phyloP scores from a whole-genome alignment of 2,797 vertebrate genomes.

The Sebastes taczanowskii region DNA sequence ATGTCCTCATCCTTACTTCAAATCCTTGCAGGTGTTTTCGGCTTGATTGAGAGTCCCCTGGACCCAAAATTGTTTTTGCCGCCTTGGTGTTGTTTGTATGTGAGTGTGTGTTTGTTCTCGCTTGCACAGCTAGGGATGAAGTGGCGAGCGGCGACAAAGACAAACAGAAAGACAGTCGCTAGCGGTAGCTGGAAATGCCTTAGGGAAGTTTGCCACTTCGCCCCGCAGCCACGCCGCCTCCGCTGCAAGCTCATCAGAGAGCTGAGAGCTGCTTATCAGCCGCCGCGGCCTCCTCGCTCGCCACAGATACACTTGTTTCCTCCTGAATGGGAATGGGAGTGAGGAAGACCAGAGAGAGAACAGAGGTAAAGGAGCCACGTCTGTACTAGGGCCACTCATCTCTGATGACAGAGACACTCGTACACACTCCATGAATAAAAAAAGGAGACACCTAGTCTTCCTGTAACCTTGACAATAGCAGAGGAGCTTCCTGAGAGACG shows the following conservation, averaged over 20 bases:
- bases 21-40: conserved; percentile 73
- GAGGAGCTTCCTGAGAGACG: conserved; percentile 46
- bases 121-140: conserved; percentile 33
- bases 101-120: conserved; percentile 22
- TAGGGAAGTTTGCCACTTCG: conserved; percentile 52
- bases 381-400: conserved; percentile 40
- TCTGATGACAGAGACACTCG: conserved; percentile 43
- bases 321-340: conserved; percentile 34
- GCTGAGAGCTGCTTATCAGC: conserved; percentile 64
- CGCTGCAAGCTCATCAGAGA: conserved; percentile 51
- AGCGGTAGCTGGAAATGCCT: conserved; percentile 32
- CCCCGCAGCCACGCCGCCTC: conserved; percentile 43
- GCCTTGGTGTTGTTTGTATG: conserved; percentile 31
- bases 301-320: conserved; percentile 58
- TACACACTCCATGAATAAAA: conserved; percentile 52
- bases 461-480: conserved; percentile 67
- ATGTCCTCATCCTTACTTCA: conserved; percentile 68
- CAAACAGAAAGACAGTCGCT: conserved; percentile 26
- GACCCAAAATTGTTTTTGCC: conserved; percentile 56
- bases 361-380: conserved; percentile 31
- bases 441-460: conserved; percentile 7
- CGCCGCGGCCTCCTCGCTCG: conserved; percentile 23
- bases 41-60: conserved; percentile 66
- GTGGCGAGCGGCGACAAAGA: conserved; percentile 38
- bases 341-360: conserved; percentile 35